phyloP scores from a whole-genome alignment of 2,113 vertebrate species.

The Hydropotes inermis region DNA sequence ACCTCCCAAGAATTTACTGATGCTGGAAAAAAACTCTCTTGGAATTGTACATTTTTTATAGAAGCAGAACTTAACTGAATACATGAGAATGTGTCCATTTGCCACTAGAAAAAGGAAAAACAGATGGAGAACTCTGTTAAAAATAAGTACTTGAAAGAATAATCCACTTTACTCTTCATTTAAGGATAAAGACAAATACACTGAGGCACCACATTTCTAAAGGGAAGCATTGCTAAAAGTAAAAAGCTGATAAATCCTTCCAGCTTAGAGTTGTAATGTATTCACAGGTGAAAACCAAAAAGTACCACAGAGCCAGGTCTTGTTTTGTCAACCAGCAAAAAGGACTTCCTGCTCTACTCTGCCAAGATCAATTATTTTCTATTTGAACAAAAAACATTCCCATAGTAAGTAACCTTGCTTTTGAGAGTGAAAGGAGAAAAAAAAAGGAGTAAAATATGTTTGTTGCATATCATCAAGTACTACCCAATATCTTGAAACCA shows the following conservation, averaged over 20 bases:
- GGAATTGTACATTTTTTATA: background rate
- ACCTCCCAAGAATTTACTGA: background rate
- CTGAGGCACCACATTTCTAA: background rate
- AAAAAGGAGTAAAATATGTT: background rate
- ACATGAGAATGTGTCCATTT: background rate
- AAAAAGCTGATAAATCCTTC: constrained; percentile 2
- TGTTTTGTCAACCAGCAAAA: background rate
- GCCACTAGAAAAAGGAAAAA: background rate
- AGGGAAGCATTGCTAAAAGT: constrained; percentile 15
- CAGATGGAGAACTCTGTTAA: background rate
- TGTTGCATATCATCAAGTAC: background rate
- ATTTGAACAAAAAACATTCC: background rate
- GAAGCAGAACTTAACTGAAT: background rate
- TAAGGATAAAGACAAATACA: background rate
- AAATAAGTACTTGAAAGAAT: background rate
- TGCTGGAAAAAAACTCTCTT: background rate
- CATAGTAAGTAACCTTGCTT: background rate
- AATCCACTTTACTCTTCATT: background rate
- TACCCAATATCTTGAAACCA: background rate
- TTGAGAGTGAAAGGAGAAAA: background rate
- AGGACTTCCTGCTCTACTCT: background rate
- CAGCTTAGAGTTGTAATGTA: background rate
- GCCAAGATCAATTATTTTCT: background rate
- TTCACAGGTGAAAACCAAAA: background rate
- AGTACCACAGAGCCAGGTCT: background rate